These are phyloP conservation scores for Tursiops truncatus DNA, from an alignment of 2,113 vertebrate genomes.

Conservation along the genomic window DNA sequence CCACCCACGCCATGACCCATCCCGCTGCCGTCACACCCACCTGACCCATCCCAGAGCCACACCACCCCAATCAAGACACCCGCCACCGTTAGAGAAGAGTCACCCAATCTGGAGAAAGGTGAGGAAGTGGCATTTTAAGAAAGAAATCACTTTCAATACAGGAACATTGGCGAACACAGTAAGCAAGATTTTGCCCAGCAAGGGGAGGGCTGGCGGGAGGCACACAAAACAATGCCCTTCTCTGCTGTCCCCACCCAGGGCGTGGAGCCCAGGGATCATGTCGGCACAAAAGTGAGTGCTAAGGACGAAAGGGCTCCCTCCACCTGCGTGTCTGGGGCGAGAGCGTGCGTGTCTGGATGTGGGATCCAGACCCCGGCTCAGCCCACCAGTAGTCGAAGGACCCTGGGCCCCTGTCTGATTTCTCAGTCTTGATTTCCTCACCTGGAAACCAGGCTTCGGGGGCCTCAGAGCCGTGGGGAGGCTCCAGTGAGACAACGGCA, in stretches of 20 bases:
- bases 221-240: background rate
- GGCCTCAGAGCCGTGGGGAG: background rate
- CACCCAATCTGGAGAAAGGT: slow-evolving; percentile 61
- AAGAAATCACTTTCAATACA: slow-evolving; percentile 28
- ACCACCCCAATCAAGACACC: slow-evolving; percentile 1
- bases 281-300: background rate
- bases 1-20: accelerated
- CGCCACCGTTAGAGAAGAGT: slow-evolving; percentile 71
- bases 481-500: background rate
- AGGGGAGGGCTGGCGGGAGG: background rate
- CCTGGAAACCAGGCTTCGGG: background rate
- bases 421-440: background rate
- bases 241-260: background rate
- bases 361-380: background rate
- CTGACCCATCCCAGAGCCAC: background rate
- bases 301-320: accelerated
- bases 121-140: background rate
- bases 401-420: background rate
- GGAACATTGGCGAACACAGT: background rate
- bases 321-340: accelerated
- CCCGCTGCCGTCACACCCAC: accelerated
- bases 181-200: background rate
- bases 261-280: background rate
- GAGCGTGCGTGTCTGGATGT: background rate
- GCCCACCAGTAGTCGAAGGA: background rate